phyloP scores from a whole-genome alignment of 2,113 vertebrate genomes.

The Trematocara variabile region DNA sequence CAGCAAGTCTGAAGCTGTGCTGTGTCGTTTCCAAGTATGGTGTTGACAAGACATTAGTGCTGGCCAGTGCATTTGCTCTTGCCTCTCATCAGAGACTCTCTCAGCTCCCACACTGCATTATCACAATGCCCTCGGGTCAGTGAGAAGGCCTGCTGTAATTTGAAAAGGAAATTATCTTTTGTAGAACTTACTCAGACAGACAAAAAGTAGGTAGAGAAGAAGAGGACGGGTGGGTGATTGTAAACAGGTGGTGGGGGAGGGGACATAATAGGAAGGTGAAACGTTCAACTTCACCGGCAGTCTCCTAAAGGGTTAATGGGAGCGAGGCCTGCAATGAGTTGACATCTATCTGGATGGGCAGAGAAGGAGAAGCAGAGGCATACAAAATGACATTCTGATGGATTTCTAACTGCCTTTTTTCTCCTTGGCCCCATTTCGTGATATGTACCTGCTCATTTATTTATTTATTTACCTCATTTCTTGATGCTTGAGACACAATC shows the following conservation, averaged over 20 bases:
- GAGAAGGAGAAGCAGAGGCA: constrained; percentile 17
- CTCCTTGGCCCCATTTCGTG: constrained; percentile 65
- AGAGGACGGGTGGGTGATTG: neutral
- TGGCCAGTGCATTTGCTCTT: constrained; percentile 38
- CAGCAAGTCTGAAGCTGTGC: constrained; percentile 7
- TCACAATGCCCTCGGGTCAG: constrained; percentile 69
- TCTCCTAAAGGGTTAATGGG: constrained; percentile 60
- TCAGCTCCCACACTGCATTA: constrained; percentile 64
- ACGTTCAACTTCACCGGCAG: constrained; percentile 35
- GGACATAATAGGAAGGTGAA: constrained; percentile 24
- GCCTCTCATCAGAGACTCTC: constrained; percentile 61
- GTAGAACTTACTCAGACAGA: constrained; percentile 62
- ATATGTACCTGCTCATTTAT: constrained; percentile 6
- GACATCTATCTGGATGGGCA: constrained; percentile 47
- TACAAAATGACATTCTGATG: constrained; percentile 70
- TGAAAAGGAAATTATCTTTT: constrained; percentile 78
- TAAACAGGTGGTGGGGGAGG: neutral
- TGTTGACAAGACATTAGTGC: constrained; percentile 61
- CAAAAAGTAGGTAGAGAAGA: constrained; percentile 11
- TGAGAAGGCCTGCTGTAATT: constrained; percentile 64
- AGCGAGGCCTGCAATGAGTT: constrained; percentile 43
- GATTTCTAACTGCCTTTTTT: constrained; percentile 62
- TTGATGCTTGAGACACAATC: constrained; percentile 16
- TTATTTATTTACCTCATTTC: constrained; percentile 38
- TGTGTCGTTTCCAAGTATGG: constrained; percentile 20